Percentiles rank a stretch among this genome's conserved stretches.
Conservation (phyloP, 2,888 invertebrate species). For the Phragmatobia fuliginosa region DNA sequence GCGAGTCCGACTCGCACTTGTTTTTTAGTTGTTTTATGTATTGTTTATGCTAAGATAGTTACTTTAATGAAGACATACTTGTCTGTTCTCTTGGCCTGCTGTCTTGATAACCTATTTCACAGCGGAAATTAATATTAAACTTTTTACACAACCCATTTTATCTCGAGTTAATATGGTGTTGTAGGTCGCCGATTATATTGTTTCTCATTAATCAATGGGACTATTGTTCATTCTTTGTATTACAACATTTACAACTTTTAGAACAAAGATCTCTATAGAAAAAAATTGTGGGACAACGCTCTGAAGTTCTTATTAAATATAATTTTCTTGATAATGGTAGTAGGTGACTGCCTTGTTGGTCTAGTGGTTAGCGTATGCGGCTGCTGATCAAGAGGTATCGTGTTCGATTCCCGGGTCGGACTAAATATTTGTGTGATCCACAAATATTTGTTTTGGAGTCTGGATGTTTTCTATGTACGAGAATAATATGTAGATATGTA, state of each 20-base stretch:
- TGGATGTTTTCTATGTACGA: too few relatives aligned
- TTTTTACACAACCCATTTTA: neutral
- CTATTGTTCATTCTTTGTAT: neutral
- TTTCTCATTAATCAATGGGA: neutral
- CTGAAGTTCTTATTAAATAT: neutral
- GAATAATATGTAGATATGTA: too few relatives aligned
- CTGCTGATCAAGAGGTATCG: too few relatives aligned
- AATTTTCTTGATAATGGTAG: too few relatives aligned
- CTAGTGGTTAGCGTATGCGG: too few relatives aligned
- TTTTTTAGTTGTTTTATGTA: too few relatives aligned
- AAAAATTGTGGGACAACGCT: neutral
- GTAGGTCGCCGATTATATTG: neutral
- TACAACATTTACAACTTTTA: too few relatives aligned
- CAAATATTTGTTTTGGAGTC: too few relatives aligned
- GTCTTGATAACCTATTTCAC: slow-evolving; percentile 8
- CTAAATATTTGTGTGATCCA: too few relatives aligned
- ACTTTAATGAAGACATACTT: neutral
- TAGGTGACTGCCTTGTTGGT: too few relatives aligned
- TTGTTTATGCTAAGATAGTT: neutral
- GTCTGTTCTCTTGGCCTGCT: neutral
- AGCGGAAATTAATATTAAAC: slow-evolving; percentile 7
- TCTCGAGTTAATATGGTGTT: neutral
- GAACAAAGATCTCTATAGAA: neutral
- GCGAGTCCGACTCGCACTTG: too few relatives aligned
- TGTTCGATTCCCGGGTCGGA: too few relatives aligned